Evolutionary conservation across 2,797 vertebrate species (phyloP), one percentile per base, ranked within the genome.

Genomic region (Echiichthys vipera): DNA sequence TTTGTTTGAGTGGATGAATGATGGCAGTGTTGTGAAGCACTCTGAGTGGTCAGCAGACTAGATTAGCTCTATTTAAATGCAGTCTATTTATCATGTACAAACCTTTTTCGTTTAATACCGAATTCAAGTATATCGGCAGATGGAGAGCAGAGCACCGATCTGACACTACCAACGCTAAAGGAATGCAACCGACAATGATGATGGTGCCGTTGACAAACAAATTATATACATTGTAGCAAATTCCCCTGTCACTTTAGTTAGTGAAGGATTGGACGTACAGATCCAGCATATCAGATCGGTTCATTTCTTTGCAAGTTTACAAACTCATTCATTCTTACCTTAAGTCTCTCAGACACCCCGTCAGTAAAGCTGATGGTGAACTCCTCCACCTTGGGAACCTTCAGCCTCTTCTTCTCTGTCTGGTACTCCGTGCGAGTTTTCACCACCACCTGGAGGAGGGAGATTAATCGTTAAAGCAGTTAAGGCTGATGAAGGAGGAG

Each of bases 341-440:
- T 97, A 79, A 96, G 95, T 88, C 95, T 95, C 93, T 96, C 96
- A 65, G 95, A 96, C 68, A 97, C 94, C 18, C 96, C 95, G 80
- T 96, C 96, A 63, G 95, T 97, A 78, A 98, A 95, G 95, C 97
- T 98, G 94, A 99, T 97, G 94, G 97, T 98, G 94, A 98, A 98
- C 90, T 99, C 98, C 67, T 98, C 97, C 83, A 98, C 97, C 94
- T 98, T 99, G 27, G 98, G 98, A 78, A 97, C 96, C 92, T 97
- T 97, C 93, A 97, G 96, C 92, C 96, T 97, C 94, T 98, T 99
- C 94, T 98, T 97, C 89, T 99, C 97, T 22, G 97, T 96, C 86
- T 99, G 97, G 88, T 96, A 99, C 63, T 99, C 98, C 46, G 97
- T 98, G 80, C 96, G 95, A 85, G 98, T 99, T 92, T 99, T 99